These are phyloP conservation scores for Pomatostomus ruficeps DNA, from an alignment of 2,113 vertebrate genomes.

Conservation along the genomic window DNA sequence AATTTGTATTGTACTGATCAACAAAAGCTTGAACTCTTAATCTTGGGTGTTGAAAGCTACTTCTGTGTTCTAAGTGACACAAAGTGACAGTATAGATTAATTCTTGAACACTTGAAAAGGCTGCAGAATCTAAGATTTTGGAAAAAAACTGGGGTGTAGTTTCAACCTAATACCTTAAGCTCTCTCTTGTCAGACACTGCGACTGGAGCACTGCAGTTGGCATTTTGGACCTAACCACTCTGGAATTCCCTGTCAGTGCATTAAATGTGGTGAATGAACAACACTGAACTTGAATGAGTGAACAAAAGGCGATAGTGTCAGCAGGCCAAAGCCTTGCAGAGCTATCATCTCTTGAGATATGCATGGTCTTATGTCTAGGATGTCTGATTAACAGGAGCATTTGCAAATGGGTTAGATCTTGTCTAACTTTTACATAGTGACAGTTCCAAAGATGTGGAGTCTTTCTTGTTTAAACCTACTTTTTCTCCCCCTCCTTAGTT, in stretches of 20 bases:
- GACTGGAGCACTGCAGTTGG: not conserved
- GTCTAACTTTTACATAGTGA: not conserved
- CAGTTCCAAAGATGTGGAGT: not conserved
- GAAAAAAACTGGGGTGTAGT: fast-evolving
- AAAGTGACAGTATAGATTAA: not conserved
- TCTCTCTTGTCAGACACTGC: not conserved
- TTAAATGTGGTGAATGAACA: not conserved
- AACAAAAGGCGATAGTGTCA: not conserved
- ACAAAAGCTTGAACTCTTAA: not conserved
- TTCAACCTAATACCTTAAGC: not conserved
- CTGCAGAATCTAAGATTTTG: not conserved
- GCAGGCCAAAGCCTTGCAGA: not conserved
- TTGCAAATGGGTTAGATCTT: not conserved
- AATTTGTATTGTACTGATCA: not conserved
- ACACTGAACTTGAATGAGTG: not conserved
- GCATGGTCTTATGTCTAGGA: not conserved
- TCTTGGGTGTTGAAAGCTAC: too few relatives aligned
- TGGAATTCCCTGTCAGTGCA: not conserved
- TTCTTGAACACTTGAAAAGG: not conserved
- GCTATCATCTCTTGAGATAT: not conserved
- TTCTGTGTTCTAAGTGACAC: too few relatives aligned
- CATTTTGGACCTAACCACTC: fast-evolving
- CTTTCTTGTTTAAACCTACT: not conserved
- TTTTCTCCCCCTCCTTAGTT: conserved; percentile 66
- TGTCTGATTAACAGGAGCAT: not conserved